Evolutionary conservation across 1,140 invertebrate genomes (phyloP), one percentile per base, ranked within the genome.

Genomic region (Aphis craccivora): DNA sequence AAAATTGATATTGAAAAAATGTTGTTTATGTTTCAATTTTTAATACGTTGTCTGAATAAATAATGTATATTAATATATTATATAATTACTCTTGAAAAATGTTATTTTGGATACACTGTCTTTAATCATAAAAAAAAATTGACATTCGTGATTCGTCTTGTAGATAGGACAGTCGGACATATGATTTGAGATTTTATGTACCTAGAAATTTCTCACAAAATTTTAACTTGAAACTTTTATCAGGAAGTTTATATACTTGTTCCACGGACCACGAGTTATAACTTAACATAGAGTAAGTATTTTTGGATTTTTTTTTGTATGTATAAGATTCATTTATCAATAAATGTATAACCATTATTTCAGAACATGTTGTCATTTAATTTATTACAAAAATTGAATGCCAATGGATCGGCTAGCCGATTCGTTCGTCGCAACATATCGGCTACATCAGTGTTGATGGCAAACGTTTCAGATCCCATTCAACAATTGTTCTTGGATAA

Each of bases 401-500:
- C 55, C 37, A 45, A 14, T 35, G 18, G 55, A 93, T 14, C 37
- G 40, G 67, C 81, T 6, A 55, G 87, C 25, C n/a, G 51, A 37
- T 88, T 89, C 30, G 43, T 93, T 51, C 45, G 76, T 67, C 96
- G 97, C 51, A 97, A 97, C 95, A 95, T 97, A 93, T 97, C 96
- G 93, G 95, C 97, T 91, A 95, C 96, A 93, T 97, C 97, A 23
- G 97, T 97, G 40, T 96, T 95, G 48, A 95, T 97, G 91, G 96
- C 97, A 94, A 97, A 97, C 95, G 97, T 97, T 9, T 96, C 96
- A 9, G 98, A 99, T 95, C 98, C 98, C 14, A 98, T 99, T 95
- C 98, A 99, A 95, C 97, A 99, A 95, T 95, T 99, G 45, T 99
- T 99, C 95, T 94, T 99, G 81, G 98, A 99, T 91, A 99, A 99